Evolutionary conservation across 2,113 vertebrate species (phyloP), one percentile per base, ranked within the genome.

Genomic region (Vulpes ferrilata): DNA sequence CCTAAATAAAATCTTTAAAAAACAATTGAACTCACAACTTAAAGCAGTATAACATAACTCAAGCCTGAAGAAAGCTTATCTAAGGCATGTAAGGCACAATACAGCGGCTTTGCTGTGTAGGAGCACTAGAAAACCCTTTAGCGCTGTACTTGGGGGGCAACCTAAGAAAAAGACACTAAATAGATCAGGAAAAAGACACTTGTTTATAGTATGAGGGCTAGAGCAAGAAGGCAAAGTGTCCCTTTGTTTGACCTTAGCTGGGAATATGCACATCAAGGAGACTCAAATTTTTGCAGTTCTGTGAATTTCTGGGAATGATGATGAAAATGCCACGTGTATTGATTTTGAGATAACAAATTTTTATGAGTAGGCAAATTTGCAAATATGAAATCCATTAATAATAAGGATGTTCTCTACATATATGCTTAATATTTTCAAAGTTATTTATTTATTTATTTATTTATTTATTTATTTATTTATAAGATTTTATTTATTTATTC

Each of bases 261-360:
- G 82, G 62, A 43, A 7, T 22, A 25, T 48, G 59, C 16, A 11
- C 2, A 2, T 7, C 2, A 43, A 23, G 30, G 73, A 74, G 30
- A 80, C 9, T 22, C n/a, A 51, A 25, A 59, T 10, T 38, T 57
- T 25, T 67, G 30, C 48, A 35, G 27, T 27, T 86, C 22, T 62
- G 32, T 0, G 1, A 7, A 3, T 25, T 59, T 23, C 67, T 27
- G 38, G 17, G 27, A 67, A 5, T 22, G 23, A 30, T 7, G 1
- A 3, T 38, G 89, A 74, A 30, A 30, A n/a, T 10, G 9, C 20
- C 22, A 9, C 3, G 10, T 53, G 43, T 51, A 51, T 10, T 76
- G 53, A 81, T 59, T 87, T 55, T 0, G 32, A 13, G 71, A 15
- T 27, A 91, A 60, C 67, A 84, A 32, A 30, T 93, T 67, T 97